phyloP scores from a whole-genome alignment of 1,140 invertebrate species.

The Drosophila hydei region DNA sequence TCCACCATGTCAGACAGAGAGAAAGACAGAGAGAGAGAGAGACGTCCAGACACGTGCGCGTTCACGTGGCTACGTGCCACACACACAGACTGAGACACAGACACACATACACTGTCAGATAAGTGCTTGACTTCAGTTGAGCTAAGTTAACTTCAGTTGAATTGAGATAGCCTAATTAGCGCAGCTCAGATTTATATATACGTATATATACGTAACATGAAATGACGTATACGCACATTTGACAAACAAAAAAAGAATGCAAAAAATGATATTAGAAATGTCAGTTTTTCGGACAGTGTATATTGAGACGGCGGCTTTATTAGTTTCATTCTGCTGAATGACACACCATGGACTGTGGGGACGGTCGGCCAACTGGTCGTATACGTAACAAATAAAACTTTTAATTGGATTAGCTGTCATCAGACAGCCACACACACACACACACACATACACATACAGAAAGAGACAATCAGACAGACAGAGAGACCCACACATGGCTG shows the following conservation, averaged over 20 bases:
- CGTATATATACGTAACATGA: not conserved
- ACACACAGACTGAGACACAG: constrained; percentile 5
- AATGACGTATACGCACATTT: constrained; percentile 21
- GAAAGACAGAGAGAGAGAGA: not conserved
- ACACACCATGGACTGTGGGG: constrained; percentile 43
- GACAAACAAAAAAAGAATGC: not conserved
- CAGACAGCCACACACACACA: constrained; percentile 56
- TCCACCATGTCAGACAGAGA: constrained; percentile 23
- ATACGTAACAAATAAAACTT: constrained; percentile 82
- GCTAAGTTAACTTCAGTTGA: constrained; percentile 28
- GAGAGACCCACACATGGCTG: constrained; percentile 31
- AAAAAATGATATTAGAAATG: constrained; percentile 18
- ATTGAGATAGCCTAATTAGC: constrained; percentile 36
- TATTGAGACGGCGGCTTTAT: constrained; percentile 59
- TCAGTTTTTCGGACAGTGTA: constrained; percentile 21
- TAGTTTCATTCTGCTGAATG: constrained; percentile 76
- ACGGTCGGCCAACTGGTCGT: constrained; percentile 36
- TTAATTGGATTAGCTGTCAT: constrained; percentile 83
- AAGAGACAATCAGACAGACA: constrained; percentile 9
- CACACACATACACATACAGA: constrained; percentile 15
- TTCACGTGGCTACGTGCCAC: constrained; percentile 30
- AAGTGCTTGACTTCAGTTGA: constrained; percentile 41
- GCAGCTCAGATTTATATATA: constrained; percentile 13
- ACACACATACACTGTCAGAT: constrained; percentile 27
- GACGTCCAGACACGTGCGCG: constrained; percentile 33